These are phyloP conservation scores for Pygoscelis antarcticus DNA, from an alignment of 2,113 vertebrate genomes.

Conservation along the genomic window DNA sequence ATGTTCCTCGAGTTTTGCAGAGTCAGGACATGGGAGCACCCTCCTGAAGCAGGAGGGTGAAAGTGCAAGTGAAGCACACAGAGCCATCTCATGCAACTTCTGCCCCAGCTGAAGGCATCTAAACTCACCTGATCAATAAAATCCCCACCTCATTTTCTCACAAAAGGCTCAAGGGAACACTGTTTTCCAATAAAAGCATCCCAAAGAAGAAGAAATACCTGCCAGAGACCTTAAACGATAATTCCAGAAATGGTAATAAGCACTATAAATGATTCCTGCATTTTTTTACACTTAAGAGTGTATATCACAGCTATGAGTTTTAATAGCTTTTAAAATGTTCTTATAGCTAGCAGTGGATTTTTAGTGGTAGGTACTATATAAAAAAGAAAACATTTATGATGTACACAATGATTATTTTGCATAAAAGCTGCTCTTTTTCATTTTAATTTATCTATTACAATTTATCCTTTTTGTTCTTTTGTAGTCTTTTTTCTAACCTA, in stretches of 20 bases:
- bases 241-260: background rate
- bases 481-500: background rate
- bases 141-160: background rate
- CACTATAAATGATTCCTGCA: background rate
- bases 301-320: background rate
- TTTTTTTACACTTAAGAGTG: background rate
- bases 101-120: background rate
- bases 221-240: background rate
- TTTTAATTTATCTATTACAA: background rate
- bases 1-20: background rate
- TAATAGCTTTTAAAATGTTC: background rate
- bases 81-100: background rate
- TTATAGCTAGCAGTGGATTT: background rate
- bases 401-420: background rate
- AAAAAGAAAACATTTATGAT: background rate
- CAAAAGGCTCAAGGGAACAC: background rate
- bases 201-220: background rate
- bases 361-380: background rate
- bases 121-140: background rate
- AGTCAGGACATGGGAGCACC: background rate
- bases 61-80: accelerated
- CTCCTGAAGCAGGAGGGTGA: background rate
- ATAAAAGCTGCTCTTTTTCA: background rate
- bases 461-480: background rate
- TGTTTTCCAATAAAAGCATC: background rate